Conservation (phyloP, 1,140 invertebrate genomes). For the Drosophila ficusphila region DNA sequence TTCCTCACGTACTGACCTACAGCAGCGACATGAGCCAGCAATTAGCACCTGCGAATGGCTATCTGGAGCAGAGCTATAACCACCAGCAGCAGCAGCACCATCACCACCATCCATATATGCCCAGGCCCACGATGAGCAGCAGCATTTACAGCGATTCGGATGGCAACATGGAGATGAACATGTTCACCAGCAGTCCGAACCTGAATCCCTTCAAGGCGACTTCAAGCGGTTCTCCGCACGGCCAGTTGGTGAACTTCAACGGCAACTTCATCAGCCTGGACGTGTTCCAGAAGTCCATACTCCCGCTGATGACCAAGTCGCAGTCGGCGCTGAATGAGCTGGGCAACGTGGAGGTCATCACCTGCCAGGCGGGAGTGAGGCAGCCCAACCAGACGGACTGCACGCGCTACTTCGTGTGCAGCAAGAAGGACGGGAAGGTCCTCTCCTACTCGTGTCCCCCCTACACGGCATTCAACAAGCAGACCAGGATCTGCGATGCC, state of each 20-base stretch:
- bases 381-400: constrained; percentile 85
- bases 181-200: constrained; percentile 41
- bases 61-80: constrained; percentile 58
- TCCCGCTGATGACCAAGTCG: constrained; percentile 67
- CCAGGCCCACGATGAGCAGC: constrained; percentile 54
- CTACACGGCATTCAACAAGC: constrained; percentile 85
- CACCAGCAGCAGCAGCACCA: constrained; percentile 43
- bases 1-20: constrained; percentile 73
- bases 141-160: constrained; percentile 63
- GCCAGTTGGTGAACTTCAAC: constrained; percentile 75
- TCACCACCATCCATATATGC: constrained; percentile 39
- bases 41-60: constrained; percentile 68
- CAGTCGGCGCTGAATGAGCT: constrained; percentile 35
- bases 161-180: constrained; percentile 62
- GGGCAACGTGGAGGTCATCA: constrained; percentile 82
- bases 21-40: constrained; percentile 71
- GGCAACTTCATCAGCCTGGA: constrained; percentile 80
- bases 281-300: constrained; percentile 76
- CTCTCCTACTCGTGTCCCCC: constrained; percentile 85
- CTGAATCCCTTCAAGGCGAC: constrained; percentile 9
- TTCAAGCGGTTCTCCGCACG: constrained; percentile 20
- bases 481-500: constrained; percentile 84
- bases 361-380: constrained; percentile 84
- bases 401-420: constrained; percentile 85
- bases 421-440: constrained; percentile 83